Evolutionary conservation across 2,797 vertebrate genomes (phyloP), one percentile per base, ranked within the genome.

Genomic region (Crenichthys baileyi): DNA sequence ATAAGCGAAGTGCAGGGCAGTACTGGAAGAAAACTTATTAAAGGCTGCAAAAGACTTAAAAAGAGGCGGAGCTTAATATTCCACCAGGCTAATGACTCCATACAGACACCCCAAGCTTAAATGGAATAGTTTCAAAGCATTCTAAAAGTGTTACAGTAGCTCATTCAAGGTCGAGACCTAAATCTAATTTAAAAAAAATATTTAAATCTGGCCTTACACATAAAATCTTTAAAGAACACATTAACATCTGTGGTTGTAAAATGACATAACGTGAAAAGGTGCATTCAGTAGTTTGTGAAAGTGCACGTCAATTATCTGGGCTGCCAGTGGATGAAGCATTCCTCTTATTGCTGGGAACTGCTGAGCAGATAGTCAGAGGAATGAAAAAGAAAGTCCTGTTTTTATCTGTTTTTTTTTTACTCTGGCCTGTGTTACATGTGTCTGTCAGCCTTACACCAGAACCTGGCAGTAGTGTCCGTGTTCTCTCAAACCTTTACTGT

Each of bases 321-420:
- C 63, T 75, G 76, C 84, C 75, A 68, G n/a, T 83, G 61, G 82
- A 77, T 2, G 13, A 86, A 81, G 79, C 71, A 68, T 73, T 84
- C 83, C 16, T 36, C 79, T 60, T 80, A 87, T 81, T 79, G 68
- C 79, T 87, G 53, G 76, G 79, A 89, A 83, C 85, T 78, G 87
- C 81, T 83, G 79, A 87, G 73, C 50, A 70, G 75, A 85, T 76
- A 82, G 26, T 46, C 29, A 58, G 70, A 71, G 78, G 44, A 82
- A 78, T 72, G 22, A 72, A 80, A 82, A 79, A 77, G 74, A 13
- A 76, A 68, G 76, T 80, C 85, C 85, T 92, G 89, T 88, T 80
- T 85, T 90, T 73, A 46, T 75, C 71, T 81, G 84, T 8, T 46
- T 13, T 8, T 16, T 46, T 48, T 70, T 86, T 84, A 58, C 61